These are phyloP conservation scores for Gasterosteus aculeatus DNA, from an alignment of 2,113 vertebrate species.

Conservation along the genomic window DNA sequence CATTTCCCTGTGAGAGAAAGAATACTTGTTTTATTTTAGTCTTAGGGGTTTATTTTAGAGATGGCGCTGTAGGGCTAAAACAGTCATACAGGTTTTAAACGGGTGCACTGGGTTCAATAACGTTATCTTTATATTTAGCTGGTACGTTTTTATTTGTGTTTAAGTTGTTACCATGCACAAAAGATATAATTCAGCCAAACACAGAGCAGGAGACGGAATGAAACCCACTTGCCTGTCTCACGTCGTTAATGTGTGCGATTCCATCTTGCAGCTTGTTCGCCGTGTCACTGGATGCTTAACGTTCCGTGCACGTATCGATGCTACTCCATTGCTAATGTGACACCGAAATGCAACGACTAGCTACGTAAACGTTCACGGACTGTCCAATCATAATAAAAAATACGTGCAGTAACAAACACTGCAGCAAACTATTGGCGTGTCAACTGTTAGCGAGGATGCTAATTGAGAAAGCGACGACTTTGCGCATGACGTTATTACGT, in stretches of 20 bases:
- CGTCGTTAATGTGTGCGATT: neutral
- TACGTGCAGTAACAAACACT: neutral
- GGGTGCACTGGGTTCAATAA: neutral
- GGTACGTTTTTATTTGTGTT: too few species aligned
- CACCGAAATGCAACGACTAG: neutral
- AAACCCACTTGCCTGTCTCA: constrained; percentile 26
- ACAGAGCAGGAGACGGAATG: too few species aligned
- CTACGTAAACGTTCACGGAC: too few species aligned
- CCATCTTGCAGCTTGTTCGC: constrained; percentile 25
- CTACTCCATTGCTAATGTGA: too few species aligned
- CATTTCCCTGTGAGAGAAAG: constrained; percentile 55
- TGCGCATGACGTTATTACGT: constrained; percentile 14
- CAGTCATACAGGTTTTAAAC: neutral
- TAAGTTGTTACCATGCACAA: neutral
- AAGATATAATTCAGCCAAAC: neutral
- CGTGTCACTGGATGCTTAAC: neutral
- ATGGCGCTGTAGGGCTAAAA: neutral
- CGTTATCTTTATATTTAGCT: neutral
- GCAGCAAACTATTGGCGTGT: constrained; percentile 40
- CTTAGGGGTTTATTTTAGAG: neutral
- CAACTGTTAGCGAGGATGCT: constrained; percentile 17
- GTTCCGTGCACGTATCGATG: neutral
- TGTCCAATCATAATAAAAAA: neutral
- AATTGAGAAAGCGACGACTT: constrained; percentile 47
- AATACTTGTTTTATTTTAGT: neutral